phyloP scores from a whole-genome alignment of 2,113 vertebrate genomes.

The Falcunculus frontatus region DNA sequence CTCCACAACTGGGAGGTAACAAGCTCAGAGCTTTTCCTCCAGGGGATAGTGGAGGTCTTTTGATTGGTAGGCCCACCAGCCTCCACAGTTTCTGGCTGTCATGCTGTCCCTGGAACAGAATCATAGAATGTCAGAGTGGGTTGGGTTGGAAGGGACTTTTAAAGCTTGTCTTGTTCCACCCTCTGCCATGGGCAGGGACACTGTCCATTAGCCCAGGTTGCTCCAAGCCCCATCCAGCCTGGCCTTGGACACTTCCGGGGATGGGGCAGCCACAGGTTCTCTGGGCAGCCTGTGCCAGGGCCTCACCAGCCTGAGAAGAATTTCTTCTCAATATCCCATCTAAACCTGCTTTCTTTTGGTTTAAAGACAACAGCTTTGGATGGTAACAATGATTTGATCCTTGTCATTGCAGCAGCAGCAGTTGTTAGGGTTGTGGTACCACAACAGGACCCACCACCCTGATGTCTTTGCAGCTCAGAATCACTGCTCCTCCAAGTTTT shows the following conservation, averaged over 20 bases:
- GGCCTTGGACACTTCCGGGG: neutral
- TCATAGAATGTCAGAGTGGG: neutral
- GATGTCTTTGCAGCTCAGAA: constrained; percentile 83
- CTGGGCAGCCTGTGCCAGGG: neutral
- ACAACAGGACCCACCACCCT: constrained; percentile 86
- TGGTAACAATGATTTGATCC: neutral
- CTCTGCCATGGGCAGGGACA: neutral
- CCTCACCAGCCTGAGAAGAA: neutral
- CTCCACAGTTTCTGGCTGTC: neutral
- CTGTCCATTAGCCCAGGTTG: too few species aligned
- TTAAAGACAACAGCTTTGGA: neutral
- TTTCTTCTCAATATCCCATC: too few species aligned
- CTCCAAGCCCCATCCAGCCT: neutral
- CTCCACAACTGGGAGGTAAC: too few species aligned
- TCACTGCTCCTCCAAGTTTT: constrained; percentile 77
- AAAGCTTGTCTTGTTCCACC: neutral
- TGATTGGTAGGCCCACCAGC: too few species aligned
- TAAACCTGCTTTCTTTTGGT: neutral
- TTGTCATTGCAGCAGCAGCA: constrained; percentile 85
- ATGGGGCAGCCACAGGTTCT: neutral
- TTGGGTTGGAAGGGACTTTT: neutral
- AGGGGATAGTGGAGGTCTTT: too few species aligned
- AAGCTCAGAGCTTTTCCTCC: too few species aligned
- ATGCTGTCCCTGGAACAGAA: neutral
- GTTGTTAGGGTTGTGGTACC: constrained; percentile 92